Evolutionary conservation across 2,113 vertebrate genomes (phyloP).

Genomic region (Zonotrichia leucophrys): DNA sequence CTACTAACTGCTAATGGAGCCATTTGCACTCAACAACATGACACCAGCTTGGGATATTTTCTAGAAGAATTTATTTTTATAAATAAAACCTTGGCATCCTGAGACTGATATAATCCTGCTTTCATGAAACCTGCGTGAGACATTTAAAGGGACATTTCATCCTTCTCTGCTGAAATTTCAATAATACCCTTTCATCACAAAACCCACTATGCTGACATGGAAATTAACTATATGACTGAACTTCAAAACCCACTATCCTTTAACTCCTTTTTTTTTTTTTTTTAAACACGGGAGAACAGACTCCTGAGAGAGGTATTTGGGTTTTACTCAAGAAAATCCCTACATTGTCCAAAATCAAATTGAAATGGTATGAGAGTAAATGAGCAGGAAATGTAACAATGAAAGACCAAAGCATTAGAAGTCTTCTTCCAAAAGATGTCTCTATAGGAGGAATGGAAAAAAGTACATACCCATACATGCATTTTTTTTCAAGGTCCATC

Average conservation of each 20-base stretch:
- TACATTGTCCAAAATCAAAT: background rate
- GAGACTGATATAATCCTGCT: background rate
- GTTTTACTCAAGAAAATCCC: background rate
- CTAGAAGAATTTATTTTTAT: slow-evolving; percentile 35
- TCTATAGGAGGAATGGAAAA: background rate
- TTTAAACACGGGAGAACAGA: background rate
- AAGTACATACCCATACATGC: background rate
- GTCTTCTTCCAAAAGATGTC: background rate
- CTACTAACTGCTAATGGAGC: slow-evolving; percentile 24
- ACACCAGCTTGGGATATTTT: background rate
- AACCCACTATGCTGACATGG: background rate
- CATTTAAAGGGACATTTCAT: background rate
- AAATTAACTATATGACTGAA: background rate
- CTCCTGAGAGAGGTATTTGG: background rate
- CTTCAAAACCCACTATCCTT: background rate
- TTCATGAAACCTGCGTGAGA: background rate
- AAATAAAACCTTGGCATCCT: slow-evolving; percentile 28
- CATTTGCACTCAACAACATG: slow-evolving; percentile 13
- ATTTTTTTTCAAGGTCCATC: fast-evolving
- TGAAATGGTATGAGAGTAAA: background rate
- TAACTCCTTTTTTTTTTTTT: background rate
- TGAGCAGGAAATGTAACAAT: background rate
- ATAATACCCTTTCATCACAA: background rate
- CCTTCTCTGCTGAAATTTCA: background rate
- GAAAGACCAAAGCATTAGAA: background rate